These are phyloP conservation scores for Nycticebus coucang DNA, from an alignment of 2,113 vertebrate species.

Conservation along the genomic window DNA sequence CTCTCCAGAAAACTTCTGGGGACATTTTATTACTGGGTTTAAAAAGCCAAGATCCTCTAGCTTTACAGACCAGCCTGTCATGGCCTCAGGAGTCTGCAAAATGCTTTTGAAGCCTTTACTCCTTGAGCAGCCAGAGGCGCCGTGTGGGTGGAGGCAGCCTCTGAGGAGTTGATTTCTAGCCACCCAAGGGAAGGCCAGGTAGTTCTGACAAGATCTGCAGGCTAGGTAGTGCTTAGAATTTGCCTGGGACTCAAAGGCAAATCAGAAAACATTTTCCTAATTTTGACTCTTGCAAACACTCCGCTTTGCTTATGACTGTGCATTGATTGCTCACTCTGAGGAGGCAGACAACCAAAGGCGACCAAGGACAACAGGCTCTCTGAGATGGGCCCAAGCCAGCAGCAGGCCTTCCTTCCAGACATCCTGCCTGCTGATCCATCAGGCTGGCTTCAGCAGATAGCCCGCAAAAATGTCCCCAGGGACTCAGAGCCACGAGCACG, in stretches of 20 bases:
- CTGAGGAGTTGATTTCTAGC: background rate
- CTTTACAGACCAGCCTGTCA: slow-evolving; percentile 33
- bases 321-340: slow-evolving; percentile 41
- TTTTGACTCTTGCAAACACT: slow-evolving; percentile 18
- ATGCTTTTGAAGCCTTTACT: slow-evolving; percentile 7
- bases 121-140: background rate
- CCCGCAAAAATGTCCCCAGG: no score
- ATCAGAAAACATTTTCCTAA: slow-evolving; percentile 45
- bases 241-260: slow-evolving; percentile 40
- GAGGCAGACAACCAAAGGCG: slow-evolving; percentile 38
- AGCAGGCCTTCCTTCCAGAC: background rate
- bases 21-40: background rate
- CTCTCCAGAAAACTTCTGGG: background rate
- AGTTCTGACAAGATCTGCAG: slow-evolving; percentile 1
- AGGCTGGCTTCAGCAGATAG: background rate
- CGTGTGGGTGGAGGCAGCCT: background rate
- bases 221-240: slow-evolving; percentile 2
- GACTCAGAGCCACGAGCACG: background rate
- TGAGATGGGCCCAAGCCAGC: background rate
- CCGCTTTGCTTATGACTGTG: slow-evolving; percentile 31
- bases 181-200: background rate
- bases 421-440: background rate
- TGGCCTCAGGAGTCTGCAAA: background rate
- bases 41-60: background rate
- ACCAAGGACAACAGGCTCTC: background rate